Percentiles rank a stretch among this genome's conserved stretches.
These are phyloP conservation scores for Chionomys nivalis DNA, from an alignment of 2,113 vertebrate species.

Conservation along the genomic window DNA sequence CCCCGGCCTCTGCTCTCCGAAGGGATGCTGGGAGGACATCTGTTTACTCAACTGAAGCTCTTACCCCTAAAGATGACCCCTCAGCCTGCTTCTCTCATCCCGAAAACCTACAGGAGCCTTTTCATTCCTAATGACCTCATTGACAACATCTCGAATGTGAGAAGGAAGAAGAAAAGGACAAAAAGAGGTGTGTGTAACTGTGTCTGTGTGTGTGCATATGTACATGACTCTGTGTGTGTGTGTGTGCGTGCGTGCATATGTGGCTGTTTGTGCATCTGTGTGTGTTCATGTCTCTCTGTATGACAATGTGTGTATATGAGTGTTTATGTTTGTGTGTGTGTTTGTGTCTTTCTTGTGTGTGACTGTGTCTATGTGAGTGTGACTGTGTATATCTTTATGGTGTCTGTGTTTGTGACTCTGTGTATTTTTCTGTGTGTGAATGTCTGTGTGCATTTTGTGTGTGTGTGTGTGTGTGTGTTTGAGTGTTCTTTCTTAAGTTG, in stretches of 20 bases:
- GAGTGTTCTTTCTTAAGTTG: background rate
- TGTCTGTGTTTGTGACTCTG: background rate
- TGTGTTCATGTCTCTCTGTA: background rate
- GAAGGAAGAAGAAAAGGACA: constrained; percentile 36
- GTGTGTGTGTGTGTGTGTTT: background rate
- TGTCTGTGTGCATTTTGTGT: background rate
- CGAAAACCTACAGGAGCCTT: background rate
- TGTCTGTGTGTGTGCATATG: background rate
- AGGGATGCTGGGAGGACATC: no score
- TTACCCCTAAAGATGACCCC: background rate
- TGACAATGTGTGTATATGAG: background rate
- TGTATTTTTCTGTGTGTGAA: background rate
- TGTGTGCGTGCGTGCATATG: background rate
- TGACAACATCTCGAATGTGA: constrained; percentile 19
- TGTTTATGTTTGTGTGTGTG: background rate
- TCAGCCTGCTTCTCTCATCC: background rate
- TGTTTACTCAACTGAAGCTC: background rate
- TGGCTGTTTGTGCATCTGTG: background rate
- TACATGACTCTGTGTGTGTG: background rate
- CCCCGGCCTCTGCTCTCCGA: background rate
- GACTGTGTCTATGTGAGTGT: background rate
- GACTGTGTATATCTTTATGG: background rate
- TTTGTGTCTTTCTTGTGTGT: background rate
- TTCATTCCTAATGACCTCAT: constrained; percentile 67
- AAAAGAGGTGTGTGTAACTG: background rate